phyloP scores from a whole-genome alignment of 2,113 vertebrate species.

The Sakesphorus luctuosus region DNA sequence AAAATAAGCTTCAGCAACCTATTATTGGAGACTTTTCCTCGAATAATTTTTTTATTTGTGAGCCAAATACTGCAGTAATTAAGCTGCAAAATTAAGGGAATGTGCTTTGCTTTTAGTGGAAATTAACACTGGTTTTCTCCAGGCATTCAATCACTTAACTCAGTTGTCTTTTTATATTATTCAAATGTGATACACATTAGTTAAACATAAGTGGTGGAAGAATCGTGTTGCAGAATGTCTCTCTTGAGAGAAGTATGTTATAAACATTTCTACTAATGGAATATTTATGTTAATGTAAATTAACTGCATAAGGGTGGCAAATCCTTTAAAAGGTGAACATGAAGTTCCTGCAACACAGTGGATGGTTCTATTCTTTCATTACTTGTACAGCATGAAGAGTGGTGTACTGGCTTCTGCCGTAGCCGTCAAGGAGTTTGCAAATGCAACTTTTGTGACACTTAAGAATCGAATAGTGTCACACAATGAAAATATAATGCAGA shows the following conservation, averaged over 20 bases:
- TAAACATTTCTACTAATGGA: conserved; percentile 67
- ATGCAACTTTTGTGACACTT: neutral
- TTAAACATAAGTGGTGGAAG: conserved; percentile 71
- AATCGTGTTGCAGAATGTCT: conserved; percentile 67
- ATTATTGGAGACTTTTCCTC: conserved; percentile 5
- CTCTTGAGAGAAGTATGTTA: conserved; percentile 63
- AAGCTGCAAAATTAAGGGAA: conserved; percentile 48
- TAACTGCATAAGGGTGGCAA: conserved; percentile 32
- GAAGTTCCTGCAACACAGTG: neutral
- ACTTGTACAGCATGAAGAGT: neutral
- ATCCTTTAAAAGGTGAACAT: conserved; percentile 41
- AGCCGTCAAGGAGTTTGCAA: neutral
- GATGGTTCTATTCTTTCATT: neutral
- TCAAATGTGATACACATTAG: conserved; percentile 71
- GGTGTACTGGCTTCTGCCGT: neutral
- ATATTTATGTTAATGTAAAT: conserved; percentile 70
- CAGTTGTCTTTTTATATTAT: conserved; percentile 73
- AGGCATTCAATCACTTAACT: conserved; percentile 72
- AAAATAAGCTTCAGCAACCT: neutral
- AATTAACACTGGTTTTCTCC: conserved; percentile 63
- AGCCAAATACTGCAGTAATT: conserved; percentile 47
- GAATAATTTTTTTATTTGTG: neutral
- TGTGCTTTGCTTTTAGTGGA: conserved; percentile 48
- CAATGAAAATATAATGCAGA: neutral
- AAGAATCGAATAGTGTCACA: neutral